A percentile compares a stretch with the other conserved stretches of the same genome.
Evolutionary conservation across 2,113 vertebrate genomes (phyloP).

Genomic region (Pseudorasbora parva): DNA sequence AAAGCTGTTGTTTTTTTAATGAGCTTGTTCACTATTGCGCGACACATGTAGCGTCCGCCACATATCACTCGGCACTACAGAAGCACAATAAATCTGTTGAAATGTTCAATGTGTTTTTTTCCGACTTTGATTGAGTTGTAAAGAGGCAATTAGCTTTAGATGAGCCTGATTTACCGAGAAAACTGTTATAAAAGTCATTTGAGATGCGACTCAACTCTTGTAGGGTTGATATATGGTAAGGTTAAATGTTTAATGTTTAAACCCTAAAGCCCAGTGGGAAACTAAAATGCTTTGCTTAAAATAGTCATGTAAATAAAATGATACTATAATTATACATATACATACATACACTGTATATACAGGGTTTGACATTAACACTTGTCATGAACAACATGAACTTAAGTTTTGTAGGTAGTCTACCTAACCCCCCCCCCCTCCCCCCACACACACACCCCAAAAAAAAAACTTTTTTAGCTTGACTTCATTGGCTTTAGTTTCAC

Average conservation of each 20-base stretch:
- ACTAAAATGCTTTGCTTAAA: background rate
- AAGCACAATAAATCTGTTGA: conserved; percentile 60
- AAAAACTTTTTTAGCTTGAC: background rate
- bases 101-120: conserved; percentile 6
- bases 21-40: conserved; percentile 70
- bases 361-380: too few species aligned
- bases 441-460: too few species aligned
- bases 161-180: background rate
- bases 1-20: conserved; percentile 65
- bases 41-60: conserved; percentile 61
- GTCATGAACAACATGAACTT: too few species aligned
- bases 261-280: background rate
- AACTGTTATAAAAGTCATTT: background rate
- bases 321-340: too few species aligned
- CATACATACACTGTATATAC: too few species aligned
- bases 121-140: conserved; percentile 24
- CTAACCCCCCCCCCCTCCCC: too few species aligned
- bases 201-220: background rate
- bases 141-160: conserved; percentile 22
- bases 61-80: conserved; percentile 52
- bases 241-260: background rate
- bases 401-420: background rate
- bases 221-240: background rate
- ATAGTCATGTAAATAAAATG: too few species aligned
- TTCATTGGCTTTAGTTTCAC: background rate